Evolutionary conservation across 2,113 vertebrate species (phyloP).

Genomic region (Montifringilla adamsi): DNA sequence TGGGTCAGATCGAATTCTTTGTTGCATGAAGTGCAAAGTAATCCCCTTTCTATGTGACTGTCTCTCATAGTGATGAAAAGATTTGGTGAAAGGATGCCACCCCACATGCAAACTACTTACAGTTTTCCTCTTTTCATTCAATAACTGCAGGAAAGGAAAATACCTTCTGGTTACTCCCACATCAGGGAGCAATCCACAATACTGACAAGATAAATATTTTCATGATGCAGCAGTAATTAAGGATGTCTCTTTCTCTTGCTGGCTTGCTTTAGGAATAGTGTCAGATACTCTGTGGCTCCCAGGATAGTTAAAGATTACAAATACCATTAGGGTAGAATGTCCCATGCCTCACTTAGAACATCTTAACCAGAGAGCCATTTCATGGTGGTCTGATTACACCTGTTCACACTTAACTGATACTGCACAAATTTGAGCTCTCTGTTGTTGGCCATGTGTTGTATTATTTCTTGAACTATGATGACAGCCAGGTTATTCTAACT

Average conservation of each 20-base stretch:
- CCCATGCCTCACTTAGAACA: background rate
- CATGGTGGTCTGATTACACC: slow-evolving; percentile 28
- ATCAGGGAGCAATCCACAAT: background rate
- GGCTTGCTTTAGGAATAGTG: background rate
- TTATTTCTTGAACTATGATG: background rate
- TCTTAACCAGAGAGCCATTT: slow-evolving; percentile 17
- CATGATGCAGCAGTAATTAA: background rate
- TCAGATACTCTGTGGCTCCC: background rate
- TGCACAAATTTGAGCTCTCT: slow-evolving; percentile 37
- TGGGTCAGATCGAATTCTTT: background rate
- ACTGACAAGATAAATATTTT: background rate
- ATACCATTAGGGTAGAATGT: background rate
- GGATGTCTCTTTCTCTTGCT: background rate
- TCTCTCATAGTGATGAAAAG: background rate
- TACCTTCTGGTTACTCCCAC: background rate
- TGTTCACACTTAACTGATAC: slow-evolving; percentile 39
- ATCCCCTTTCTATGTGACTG: background rate
- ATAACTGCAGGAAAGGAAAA: background rate
- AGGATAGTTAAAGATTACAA: background rate
- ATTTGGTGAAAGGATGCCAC: background rate
- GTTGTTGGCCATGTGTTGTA: slow-evolving; percentile 9
- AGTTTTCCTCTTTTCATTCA: background rate
- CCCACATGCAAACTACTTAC: background rate
- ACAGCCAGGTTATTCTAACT: background rate
- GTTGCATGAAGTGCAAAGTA: background rate